These are phyloP conservation scores for Halictus quadricinctus DNA, from an alignment of 2,888 invertebrate species.

Conservation along the genomic window DNA sequence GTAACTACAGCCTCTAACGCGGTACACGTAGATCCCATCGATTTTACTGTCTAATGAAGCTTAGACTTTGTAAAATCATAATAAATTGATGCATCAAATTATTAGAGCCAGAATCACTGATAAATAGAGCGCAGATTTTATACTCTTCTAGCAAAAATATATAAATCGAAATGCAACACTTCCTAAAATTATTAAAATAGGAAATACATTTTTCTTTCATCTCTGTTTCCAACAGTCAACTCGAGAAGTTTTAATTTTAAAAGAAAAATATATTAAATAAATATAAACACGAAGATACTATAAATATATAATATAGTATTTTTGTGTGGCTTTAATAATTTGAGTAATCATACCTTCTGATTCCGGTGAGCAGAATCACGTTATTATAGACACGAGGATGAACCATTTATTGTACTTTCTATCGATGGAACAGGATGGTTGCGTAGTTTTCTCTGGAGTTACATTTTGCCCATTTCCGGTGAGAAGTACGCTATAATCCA, in stretches of 20 bases:
- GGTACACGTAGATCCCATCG: not conserved
- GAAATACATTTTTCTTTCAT: not conserved
- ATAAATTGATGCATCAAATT: not conserved
- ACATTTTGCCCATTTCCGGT: constrained; percentile 6
- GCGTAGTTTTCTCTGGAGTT: not conserved
- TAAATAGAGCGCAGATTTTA: no score
- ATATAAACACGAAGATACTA: no score
- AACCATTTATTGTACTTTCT: constrained; percentile 2
- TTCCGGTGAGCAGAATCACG: not conserved
- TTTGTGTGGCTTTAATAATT: not conserved
- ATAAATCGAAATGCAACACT: not conserved
- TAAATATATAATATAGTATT: not conserved
- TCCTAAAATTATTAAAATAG: not conserved
- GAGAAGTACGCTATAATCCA: not conserved
- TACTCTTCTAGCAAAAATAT: no score
- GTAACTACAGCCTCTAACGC: not conserved
- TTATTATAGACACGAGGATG: not conserved
- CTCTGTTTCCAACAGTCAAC: not conserved
- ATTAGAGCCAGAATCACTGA: not conserved
- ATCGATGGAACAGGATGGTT: not conserved
- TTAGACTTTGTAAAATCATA: not conserved
- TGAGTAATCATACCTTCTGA: not conserved
- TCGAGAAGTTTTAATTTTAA: not conserved
- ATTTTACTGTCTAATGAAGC: not conserved
- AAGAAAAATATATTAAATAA: no score